Evolutionary conservation across 2,797 vertebrate species (phyloP), one percentile per base, ranked within the genome.

Genomic region (Sebastes oblongus): DNA sequence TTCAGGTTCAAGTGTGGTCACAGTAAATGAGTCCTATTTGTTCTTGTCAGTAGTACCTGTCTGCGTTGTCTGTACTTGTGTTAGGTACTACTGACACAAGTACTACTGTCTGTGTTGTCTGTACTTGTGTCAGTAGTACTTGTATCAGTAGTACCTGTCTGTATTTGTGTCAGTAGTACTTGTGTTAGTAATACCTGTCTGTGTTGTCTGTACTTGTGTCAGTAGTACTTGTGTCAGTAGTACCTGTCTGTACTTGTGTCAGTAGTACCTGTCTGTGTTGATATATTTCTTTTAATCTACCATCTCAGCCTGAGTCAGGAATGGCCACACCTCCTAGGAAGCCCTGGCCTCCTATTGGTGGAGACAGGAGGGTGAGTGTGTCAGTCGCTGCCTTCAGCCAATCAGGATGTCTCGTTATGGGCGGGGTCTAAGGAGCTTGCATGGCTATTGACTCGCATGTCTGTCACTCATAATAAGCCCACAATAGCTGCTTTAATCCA

Each of bases 321-420:
- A 77, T 92, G 88, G 92, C 88, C 86, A 92, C 92, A 9, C 89
- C 95, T 39, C 93, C 92, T 85, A 91, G 87, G 91, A 95, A 92
- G 86, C 89, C 91, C 85, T 88, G 95, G 90, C 84, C 92, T 90
- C 91, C 91, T 74, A 90, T 94, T 88, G 90, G 90, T 88, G 92
- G 92, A 81, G 93, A 95, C 85, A 94, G 91, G 88, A 91, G 93
- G 95, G 95, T 95, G 94, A 95, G 94, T 95, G 86, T 39, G 66
- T 80, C 77, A 52, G 77, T 76, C 73, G 65, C 14, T 24, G 54
- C 70, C 66, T 77, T 58, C 79, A 83, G 71, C 88, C 81, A 74
- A 24, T 80, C 27, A 66, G 70, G 78, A 76, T 36, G 3, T 11
- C n/a, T 66, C 24, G 3, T 72, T 5, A 46, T 46, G 42, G 42